These are phyloP conservation scores for Sylvia atricapilla DNA, from an alignment of 2,113 vertebrate genomes.

Conservation along the genomic window DNA sequence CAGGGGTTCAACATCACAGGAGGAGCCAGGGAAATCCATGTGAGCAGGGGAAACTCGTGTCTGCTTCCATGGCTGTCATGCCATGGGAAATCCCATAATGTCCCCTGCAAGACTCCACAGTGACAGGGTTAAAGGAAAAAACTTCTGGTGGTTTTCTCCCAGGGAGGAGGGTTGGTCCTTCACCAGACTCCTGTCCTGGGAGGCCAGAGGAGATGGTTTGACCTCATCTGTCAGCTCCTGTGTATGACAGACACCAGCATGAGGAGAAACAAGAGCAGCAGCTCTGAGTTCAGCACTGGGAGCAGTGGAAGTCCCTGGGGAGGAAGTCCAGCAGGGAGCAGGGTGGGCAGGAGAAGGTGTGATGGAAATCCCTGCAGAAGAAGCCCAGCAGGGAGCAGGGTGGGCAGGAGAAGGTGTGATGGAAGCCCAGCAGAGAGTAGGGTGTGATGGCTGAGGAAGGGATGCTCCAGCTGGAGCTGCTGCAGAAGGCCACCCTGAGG, in stretches of 20 bases:
- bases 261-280: background rate
- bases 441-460: background rate
- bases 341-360: background rate
- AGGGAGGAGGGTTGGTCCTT: background rate
- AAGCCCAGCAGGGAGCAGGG: background rate
- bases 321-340: background rate
- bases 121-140: accelerated
- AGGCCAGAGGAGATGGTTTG: background rate
- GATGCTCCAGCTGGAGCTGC: background rate
- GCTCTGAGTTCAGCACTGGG: background rate
- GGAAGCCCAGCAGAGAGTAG: background rate
- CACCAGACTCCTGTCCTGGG: background rate
- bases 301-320: background rate
- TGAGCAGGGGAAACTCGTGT: background rate
- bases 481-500: background rate
- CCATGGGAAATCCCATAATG: background rate
- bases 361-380: background rate
- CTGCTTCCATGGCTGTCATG: background rate
- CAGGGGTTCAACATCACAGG: accelerated
- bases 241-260: background rate
- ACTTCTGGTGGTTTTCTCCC: background rate
- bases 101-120: background rate
- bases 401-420: background rate
- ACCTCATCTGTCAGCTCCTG: background rate
- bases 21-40: background rate